Conservation (phyloP, 2,888 invertebrate species). For the Thera britannica region DNA sequence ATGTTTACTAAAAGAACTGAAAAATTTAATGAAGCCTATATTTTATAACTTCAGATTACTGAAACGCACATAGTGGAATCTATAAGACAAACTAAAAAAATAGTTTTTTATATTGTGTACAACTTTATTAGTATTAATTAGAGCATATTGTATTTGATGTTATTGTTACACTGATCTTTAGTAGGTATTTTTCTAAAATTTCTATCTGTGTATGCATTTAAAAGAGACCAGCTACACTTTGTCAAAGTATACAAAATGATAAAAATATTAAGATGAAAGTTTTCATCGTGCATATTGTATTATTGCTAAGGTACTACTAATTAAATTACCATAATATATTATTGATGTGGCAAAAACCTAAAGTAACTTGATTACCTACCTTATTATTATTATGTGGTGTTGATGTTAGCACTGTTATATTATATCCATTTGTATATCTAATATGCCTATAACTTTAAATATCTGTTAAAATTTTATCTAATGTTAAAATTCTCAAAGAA, state of each 20-base stretch:
- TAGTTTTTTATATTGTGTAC: constrained; percentile 26
- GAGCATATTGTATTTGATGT: constrained; percentile 6
- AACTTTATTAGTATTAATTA: constrained; percentile 18
- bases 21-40: constrained; percentile 26
- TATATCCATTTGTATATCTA: constrained; percentile 15
- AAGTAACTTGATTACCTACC: constrained; percentile 15
- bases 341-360: constrained; percentile 38
- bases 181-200: constrained; percentile 36
- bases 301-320: constrained; percentile 14
- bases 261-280: constrained; percentile 2
- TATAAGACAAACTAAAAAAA: constrained; percentile 6
- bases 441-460: constrained; percentile 35
- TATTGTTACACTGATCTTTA: constrained; percentile 18
- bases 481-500: constrained; percentile 31
- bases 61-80: constrained; percentile 19
- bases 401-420: constrained; percentile 29
- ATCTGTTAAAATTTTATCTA: constrained; percentile 27
- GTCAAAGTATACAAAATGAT: constrained; percentile 14
- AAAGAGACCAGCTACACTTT: constrained; percentile 33
- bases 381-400: constrained; percentile 22
- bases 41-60: constrained; percentile 21
- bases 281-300: constrained; percentile 6
- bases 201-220: constrained; percentile 18
- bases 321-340: constrained; percentile 33
- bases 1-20: constrained; percentile 32